Base-by-base conservation (phyloP, 2,888 invertebrate species). In the Cosmia pyralina region DNA sequence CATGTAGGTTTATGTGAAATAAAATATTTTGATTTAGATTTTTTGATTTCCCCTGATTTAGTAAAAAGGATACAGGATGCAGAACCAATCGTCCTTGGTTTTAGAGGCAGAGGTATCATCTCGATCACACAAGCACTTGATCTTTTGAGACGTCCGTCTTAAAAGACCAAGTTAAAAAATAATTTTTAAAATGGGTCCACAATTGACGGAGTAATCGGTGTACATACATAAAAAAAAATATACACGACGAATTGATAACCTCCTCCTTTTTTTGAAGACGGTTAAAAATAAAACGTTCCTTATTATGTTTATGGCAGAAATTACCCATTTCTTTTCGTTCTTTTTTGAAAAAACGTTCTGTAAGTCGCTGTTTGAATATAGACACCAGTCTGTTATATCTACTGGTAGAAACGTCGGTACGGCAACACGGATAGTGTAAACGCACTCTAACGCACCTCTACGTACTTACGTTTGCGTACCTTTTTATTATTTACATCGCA, bases 401-500 rank as follows among this genome's bases (percentile, higher is more conserved):
- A 17, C 17, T 38, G 17, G 1, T 17, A n/a, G 34, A 38, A 22
- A 55, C 52, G 11, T 4, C 50, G 55, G 3, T n/a, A 46, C 17
- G 41, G 7, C 22, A 52, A 66, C 48, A 46, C 6, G 67, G 46
- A 46, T 22, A 52, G 55, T 81, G 76, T 75, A 17, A 62, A 75
- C 28, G 41, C 10, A 11, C 66, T 63, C 22, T 67, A 52, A 81
- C 85, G 86, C 89, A 90, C 94, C 94, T 85, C 66, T 69, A 22
- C 53, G 67, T 76, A n/a, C n/a, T n/a, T n/a, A 69, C 66, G 63
- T 82, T 69, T 82, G 82, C 87, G 89, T 90, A 90, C 95, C 95
- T 94, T 94, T 96, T 95, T 96, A 96, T 96, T 96, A 96, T 96
- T 96, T 96, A 96, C 93, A 94, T 90, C 94, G 92, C 94, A 96